phyloP scores from a whole-genome alignment of 2,113 vertebrate genomes.

The Zosterops hypoxanthus region DNA sequence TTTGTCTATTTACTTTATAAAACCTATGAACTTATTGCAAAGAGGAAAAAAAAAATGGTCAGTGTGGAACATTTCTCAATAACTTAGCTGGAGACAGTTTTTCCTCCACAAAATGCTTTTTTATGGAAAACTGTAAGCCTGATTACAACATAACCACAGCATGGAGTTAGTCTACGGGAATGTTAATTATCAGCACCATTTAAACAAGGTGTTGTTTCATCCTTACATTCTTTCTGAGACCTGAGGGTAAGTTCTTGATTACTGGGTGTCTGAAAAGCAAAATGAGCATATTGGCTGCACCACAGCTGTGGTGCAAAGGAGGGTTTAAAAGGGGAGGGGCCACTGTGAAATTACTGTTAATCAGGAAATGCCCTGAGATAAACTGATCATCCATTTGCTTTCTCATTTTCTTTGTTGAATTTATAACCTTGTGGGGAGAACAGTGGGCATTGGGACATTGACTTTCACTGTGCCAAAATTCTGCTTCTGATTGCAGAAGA shows the following conservation, averaged over 20 bases:
- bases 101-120: neutral
- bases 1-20: neutral
- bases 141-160: neutral
- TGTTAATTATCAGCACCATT: neutral
- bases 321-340: neutral
- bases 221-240: neutral
- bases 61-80: neutral
- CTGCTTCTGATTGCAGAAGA: neutral
- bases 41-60: neutral
- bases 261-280: neutral
- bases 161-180: accelerated
- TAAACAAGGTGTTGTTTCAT: neutral
- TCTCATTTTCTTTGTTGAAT: neutral
- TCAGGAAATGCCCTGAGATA: neutral
- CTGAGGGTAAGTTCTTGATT: neutral
- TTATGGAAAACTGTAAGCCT: neutral
- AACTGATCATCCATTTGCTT: neutral
- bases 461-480: neutral
- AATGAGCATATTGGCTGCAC: neutral
- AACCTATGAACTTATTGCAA: neutral
- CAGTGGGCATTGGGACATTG: neutral
- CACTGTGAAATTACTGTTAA: neutral
- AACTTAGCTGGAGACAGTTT: neutral
- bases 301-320: neutral
- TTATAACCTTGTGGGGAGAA: neutral